Base-by-base conservation (phyloP, 2,797 vertebrate genomes). In the Dendrocincla tyrannina region DNA sequence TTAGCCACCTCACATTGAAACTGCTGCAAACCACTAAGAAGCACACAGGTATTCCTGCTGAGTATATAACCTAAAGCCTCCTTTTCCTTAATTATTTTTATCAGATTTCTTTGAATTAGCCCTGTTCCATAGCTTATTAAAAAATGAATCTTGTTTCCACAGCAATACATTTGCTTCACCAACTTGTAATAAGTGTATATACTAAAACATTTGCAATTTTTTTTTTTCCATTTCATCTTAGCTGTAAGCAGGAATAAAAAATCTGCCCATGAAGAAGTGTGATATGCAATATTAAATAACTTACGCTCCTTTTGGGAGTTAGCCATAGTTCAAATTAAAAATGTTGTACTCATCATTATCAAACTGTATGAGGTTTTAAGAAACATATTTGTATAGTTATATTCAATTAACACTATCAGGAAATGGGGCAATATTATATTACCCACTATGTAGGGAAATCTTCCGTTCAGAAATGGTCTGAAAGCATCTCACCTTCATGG, bases 41-140 rank as follows among this genome's bases (percentile, higher is more conserved):
- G 7, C 41, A 66, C 32, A 85, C 5, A 42, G 30, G 20, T 62
- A 59, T 73, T 86, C 49, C 60, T 78, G 42, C 75, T 82, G 52
- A 91, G 33, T 79, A 58, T 42, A 67, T 68, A 35, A 84, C 35
- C 46, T 60, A 4, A 86, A 86, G 8, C 24, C 27, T 73, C 18
- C 6, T 69, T 27, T 85, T 55, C 52, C 30, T 69, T 89, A 83
- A 82, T 53, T 82, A 49, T 89, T 93, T 92, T 72, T 76, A 93
- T 60, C 39, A 88, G 52, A 95, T 91, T 89, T 78, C 27, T 95
- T 88, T 56, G 73, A 84, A 80, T 89, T 64, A 93, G 23, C n/a
- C 64, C 55, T 89, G 12, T 80, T 11, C 13, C 73, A 55, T 46
- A 7, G 19, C 35, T 93, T 85, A 85, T 73, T 66, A 81, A 91